Evolutionary conservation across 2,888 invertebrate species (phyloP).

Genomic region (Bellardia pandia): DNA sequence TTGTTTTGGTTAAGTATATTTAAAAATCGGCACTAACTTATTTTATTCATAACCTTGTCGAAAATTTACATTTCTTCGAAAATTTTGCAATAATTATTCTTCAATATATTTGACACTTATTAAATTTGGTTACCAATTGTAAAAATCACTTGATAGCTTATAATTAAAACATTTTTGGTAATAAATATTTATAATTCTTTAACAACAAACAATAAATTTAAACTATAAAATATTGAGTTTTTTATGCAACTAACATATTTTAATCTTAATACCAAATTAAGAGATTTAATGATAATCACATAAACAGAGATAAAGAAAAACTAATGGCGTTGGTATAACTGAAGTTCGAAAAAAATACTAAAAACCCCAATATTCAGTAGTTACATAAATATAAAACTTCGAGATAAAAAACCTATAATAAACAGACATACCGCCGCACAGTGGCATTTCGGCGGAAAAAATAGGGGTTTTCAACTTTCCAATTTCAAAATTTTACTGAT

Average conservation of each 20-base stretch:
- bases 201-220: not conserved
- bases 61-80: too few species aligned
- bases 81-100: not conserved
- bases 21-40: too few species aligned
- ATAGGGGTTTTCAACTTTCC: too few species aligned
- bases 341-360: not conserved
- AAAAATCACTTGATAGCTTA: conserved; percentile 21
- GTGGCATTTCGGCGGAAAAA: too few species aligned
- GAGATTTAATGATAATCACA: not conserved
- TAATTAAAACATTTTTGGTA: conserved; percentile 15
- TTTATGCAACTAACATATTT: conserved; percentile 34
- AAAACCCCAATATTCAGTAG: not conserved
- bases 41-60: too few species aligned
- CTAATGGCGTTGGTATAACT: not conserved
- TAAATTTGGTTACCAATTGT: conserved; percentile 26
- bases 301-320: conserved; percentile 16
- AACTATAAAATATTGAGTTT: conserved; percentile 12
- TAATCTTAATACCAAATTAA: not conserved
- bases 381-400: not conserved
- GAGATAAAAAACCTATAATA: conserved; percentile 10
- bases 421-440: not conserved
- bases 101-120: not conserved
- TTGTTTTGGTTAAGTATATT: too few species aligned
- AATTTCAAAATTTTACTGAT: too few species aligned
- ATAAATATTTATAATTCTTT: conserved; percentile 34